Base-by-base conservation (phyloP, 2,888 invertebrate species). In the Tipula lateralis region DNA sequence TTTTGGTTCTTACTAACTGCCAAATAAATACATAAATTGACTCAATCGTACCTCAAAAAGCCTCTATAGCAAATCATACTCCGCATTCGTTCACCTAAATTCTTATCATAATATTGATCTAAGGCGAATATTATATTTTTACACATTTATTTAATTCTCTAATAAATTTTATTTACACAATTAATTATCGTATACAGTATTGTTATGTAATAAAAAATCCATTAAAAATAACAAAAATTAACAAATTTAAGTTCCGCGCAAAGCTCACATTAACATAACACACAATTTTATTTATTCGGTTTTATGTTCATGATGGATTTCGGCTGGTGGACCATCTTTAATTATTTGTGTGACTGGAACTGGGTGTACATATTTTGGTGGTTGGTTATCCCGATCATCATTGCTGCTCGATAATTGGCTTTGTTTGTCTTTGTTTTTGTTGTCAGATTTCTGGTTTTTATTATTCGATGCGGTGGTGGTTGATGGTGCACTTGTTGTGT, bases 341-440 rank as follows among this genome's bases (percentile, higher is more conserved):
- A 83, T 12, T 9, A 83, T 34, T 83, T 83, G 83, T 30, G 32
- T 19, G 6, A 83, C 83, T 83, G 83, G 83, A 19, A 83, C 83
- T 83, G 83, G 83, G 24, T 34, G 83, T 9, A 83, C 83, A 36
- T 34, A 83, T 19, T 32, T 83, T 83, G 83, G 83, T 34, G 83
- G 32, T 83, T 83, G 30, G 1, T 83, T 34, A 12, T 83, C 83
- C 30, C 82, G 82, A 30, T 24, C 34, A 34, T 34, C 32, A 1
- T 83, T 24, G 34, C 32, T 24, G 5, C 19, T 83, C 0, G 83
- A 83, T 16, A 7, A 29, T 82, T 82, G n/a, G n/a, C 16, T 82
- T 30, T 4, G 82, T 29, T 32, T 82, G 3, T 82, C 16, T 4
- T 83, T 83, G 30, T 32, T 16, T 19, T 34, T 83, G 36, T 32